These are phyloP conservation scores for Guaruba guarouba DNA, from an alignment of 2,113 vertebrate species.

Conservation along the genomic window DNA sequence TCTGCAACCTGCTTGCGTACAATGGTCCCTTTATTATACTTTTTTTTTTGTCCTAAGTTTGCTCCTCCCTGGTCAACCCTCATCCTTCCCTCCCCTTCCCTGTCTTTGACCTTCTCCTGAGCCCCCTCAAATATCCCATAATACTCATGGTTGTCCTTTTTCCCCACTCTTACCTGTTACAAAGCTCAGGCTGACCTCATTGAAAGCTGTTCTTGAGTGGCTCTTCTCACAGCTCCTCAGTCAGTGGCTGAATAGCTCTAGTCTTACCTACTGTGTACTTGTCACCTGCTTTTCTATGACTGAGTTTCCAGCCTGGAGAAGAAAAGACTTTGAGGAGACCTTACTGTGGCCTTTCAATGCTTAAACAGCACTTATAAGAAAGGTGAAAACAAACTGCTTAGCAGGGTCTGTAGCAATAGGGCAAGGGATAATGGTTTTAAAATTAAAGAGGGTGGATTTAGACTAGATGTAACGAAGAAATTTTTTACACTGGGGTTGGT, in stretches of 20 bases:
- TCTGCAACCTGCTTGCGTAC: background rate
- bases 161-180: background rate
- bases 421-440: background rate
- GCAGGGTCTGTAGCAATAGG: rapidly evolving
- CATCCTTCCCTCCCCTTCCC: background rate
- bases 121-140: background rate
- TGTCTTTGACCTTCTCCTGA: background rate
- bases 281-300: background rate
- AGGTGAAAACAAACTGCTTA: background rate
- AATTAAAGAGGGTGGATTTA: background rate
- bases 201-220: background rate
- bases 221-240: background rate
- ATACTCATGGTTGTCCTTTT: background rate
- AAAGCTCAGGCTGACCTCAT: background rate
- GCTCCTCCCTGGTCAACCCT: background rate
- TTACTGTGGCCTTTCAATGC: background rate
- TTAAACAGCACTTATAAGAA: background rate
- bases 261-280: background rate
- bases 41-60: background rate
- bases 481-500: background rate
- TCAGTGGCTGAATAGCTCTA: background rate
- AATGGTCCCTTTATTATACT: background rate
- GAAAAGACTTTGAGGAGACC: background rate
- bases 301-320: background rate
- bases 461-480: background rate